Conservation (phyloP, 2,888 invertebrate species). For the Epistrophella euchroma region DNA sequence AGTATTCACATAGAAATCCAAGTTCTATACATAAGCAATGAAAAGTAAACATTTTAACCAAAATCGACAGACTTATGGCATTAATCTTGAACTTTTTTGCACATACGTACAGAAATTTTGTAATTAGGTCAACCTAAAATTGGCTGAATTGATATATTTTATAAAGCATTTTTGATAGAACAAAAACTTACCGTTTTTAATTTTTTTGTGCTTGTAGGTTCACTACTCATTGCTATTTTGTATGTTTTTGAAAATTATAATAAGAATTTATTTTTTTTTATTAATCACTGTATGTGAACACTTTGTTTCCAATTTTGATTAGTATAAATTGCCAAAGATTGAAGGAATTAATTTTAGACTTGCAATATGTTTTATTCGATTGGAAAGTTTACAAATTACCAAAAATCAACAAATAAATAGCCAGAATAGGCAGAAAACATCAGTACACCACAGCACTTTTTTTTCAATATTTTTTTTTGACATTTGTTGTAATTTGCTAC, state of each 20-base stretch:
- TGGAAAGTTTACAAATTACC: slow-evolving; percentile 20
- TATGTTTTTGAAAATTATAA: too few relatives aligned
- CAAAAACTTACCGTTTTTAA: slow-evolving; percentile 61
- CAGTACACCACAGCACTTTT: slow-evolving; percentile 18
- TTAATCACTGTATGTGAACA: neutral
- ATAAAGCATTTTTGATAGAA: neutral
- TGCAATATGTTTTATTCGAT: neutral
- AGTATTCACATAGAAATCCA: too few relatives aligned
- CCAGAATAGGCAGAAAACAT: neutral
- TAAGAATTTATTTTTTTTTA: neutral
- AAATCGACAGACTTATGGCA: neutral
- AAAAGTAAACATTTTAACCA: neutral
- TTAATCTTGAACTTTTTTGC: neutral
- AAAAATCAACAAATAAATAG: slow-evolving; percentile 19
- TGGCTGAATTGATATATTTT: neutral
- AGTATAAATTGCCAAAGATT: too few relatives aligned
- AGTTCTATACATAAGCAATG: too few relatives aligned
- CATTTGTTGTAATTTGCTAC: slow-evolving; percentile 3
- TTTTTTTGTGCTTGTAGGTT: slow-evolving; percentile 65
- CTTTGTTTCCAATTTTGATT: neutral
- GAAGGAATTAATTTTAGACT: neutral
- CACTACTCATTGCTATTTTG: slow-evolving; percentile 54
- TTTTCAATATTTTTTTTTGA: neutral
- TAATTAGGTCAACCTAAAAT: slow-evolving; percentile 19
- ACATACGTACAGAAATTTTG: neutral